phyloP scores from a whole-genome alignment of 1,140 invertebrate genomes.

The Bombus affinis region DNA sequence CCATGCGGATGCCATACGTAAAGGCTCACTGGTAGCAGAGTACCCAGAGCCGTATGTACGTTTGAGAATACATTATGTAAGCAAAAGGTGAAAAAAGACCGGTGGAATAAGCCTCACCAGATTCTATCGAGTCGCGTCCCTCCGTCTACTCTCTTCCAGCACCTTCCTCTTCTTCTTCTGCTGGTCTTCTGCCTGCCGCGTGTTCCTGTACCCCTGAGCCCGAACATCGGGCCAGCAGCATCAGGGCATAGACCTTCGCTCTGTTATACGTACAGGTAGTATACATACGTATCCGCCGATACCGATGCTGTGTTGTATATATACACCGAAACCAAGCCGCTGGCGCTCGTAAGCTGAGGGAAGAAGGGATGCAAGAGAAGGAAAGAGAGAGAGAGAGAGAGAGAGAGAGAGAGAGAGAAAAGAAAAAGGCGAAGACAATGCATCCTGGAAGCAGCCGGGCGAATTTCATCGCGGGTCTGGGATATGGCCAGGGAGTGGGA shows the following conservation, averaged over 20 bases:
- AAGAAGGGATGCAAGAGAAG: conserved; percentile 2
- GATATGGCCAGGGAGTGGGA: neutral
- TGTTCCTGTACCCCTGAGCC: conserved; percentile 39
- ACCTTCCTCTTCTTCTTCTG: conserved; percentile 13
- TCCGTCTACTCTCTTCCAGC: conserved; percentile 50
- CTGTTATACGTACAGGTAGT: conserved; percentile 51
- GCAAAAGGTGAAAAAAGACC: conserved; percentile 72
- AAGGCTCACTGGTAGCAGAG: conserved; percentile 59
- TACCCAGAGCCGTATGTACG: conserved; percentile 61
- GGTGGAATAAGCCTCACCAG: conserved; percentile 67
- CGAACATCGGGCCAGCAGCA: conserved; percentile 57
- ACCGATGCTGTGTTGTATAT: neutral
- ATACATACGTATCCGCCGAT: conserved; percentile 12
- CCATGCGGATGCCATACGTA: conserved; percentile 48
- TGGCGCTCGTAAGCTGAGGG: conserved; percentile 23
- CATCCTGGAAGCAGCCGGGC: conserved; percentile 57
- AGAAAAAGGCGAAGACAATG: conserved; percentile 68
- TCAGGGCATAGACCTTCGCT: conserved; percentile 75
- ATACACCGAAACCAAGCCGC: conserved; percentile 26
- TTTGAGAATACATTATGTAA: conserved; percentile 78
- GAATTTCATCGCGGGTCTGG: conserved; percentile 4
- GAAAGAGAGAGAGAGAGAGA: neutral
- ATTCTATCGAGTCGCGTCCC: conserved; percentile 62
- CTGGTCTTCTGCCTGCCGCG: conserved; percentile 15
- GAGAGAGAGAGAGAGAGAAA: neutral